Evolutionary conservation across 2,113 vertebrate genomes (phyloP), one percentile per base, ranked within the genome.

Genomic region (Sclerurus mexicanus): DNA sequence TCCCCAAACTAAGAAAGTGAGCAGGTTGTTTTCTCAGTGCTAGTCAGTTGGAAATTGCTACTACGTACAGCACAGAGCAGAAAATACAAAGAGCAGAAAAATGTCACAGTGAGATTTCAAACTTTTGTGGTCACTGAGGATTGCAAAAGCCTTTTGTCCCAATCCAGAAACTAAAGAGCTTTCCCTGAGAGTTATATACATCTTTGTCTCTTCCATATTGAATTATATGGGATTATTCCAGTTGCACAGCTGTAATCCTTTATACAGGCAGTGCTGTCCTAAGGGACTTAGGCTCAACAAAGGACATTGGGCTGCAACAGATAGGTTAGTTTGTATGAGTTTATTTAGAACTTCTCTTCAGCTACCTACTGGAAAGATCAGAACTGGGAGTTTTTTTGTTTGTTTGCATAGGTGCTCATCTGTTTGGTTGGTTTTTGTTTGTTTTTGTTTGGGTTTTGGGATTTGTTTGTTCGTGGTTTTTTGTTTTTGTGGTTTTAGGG

Each of bases 11-110:
- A 93, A 85, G 71, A 83, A 91, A 63, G 59, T 9, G 81, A 87
- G 75, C 58, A 83, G 78, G 78, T 82, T 94, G 40, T 73, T 82
- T 87, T 62, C 25, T 83, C 66, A 68, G 40, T 81, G 33, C 50
- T 63, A 90, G 44, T 42, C 56, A 76, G 59, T 7, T 93, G 67
- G 82, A 77, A 87, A 73, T 25, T 83, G 68, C 58, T 67, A 42
- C 0, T 0, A 69, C 0, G 8, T 53, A 18, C 17, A 78, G 53
- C 35, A 23, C 28, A 58, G n/a, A n/a, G n/a, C n/a, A n/a, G n/a
- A n/a, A n/a, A n/a, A 39, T 82, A 18, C 53, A 55, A 76, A 89
- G 39, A 89, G n/a, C 4, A 85, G 35, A 56, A 76, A 89, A 93
- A 82, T 9, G 15, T 59, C 53, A 56, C 56, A 28, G 8, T 46